Evolutionary conservation across 2,888 invertebrate genomes (phyloP).

Genomic region (Melipona bicolor): DNA sequence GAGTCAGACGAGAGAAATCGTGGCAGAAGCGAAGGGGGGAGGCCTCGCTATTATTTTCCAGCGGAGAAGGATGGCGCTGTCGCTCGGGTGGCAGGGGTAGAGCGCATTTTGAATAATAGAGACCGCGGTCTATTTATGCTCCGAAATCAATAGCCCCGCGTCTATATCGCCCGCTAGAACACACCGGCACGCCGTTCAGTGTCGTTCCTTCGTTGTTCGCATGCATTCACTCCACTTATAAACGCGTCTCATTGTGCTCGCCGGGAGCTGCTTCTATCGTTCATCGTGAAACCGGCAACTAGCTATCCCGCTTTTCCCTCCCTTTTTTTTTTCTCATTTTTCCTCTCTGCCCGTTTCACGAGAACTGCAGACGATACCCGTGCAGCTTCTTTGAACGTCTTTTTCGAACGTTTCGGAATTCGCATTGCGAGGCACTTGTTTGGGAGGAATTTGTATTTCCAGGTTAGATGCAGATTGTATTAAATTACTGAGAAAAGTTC

Average conservation of each 20-base stretch:
- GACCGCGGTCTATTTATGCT: conserved; percentile 82
- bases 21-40: conserved; percentile 23
- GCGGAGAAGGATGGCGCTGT: conserved; percentile 50
- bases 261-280: conserved; percentile 18
- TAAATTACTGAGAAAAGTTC: no score
- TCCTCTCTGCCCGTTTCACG: not conserved
- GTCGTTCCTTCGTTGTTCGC: conserved; percentile 54
- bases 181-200: conserved; percentile 46
- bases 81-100: conserved; percentile 57
- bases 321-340: no score
- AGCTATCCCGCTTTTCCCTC: conserved; percentile 6
- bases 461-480: no score
- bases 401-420: no score
- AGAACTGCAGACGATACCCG: no score
- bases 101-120: conserved; percentile 83
- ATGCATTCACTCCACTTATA: conserved; percentile 48
- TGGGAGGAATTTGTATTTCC: no score
- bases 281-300: conserved; percentile 41
- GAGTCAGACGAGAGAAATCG: conserved; percentile 1
- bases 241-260: conserved; percentile 47
- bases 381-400: no score
- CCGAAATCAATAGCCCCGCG: conserved; percentile 81
- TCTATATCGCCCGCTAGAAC: conserved; percentile 62
- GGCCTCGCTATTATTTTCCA: conserved; percentile 41
- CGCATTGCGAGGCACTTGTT: no score